A percentile compares a stretch with the other conserved stretches of the same genome.
Evolutionary conservation across 1,140 invertebrate species (phyloP).

Genomic region (Drosophila burlai): DNA sequence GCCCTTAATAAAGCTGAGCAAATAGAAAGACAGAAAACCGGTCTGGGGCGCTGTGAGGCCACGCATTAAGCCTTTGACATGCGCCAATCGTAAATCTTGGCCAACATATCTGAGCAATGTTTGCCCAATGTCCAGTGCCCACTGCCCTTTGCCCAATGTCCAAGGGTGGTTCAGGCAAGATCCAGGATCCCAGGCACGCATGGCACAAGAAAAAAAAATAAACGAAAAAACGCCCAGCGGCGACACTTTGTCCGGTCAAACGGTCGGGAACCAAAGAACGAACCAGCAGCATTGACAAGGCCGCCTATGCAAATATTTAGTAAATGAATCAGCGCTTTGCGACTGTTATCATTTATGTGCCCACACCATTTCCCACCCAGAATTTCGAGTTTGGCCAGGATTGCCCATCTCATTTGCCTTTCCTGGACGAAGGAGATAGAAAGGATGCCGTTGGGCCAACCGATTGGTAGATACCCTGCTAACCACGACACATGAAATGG

Average conservation of each 20-base stretch:
- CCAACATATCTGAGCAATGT: conserved; percentile 83
- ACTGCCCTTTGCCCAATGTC: conserved; percentile 13
- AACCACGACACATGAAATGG: too few relatives aligned
- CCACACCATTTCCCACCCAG: conserved; percentile 10
- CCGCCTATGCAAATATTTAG: conserved; percentile 85
- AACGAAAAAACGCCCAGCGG: conserved; percentile 59
- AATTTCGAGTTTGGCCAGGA: conserved; percentile 44
- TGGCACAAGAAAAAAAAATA: conserved; percentile 5
- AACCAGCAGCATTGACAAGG: conserved; percentile 78
- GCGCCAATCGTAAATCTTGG: conserved; percentile 84
- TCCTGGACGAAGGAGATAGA: neutral
- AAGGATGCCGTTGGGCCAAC: neutral
- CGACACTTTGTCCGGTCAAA: conserved; percentile 69
- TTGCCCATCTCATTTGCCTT: conserved; percentile 9
- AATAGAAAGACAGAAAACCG: conserved; percentile 56
- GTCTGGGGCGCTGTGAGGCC: conserved; percentile 10
- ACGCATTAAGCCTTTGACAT: conserved; percentile 82
- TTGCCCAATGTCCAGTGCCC: conserved; percentile 51
- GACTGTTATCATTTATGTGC: conserved; percentile 82
- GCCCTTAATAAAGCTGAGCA: conserved; percentile 72
- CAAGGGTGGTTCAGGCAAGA: conserved; percentile 26
- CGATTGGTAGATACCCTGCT: neutral
- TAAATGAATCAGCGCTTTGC: conserved; percentile 85
- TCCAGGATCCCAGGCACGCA: conserved; percentile 38
- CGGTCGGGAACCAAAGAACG: conserved; percentile 28